Conservation (phyloP, 1,140 invertebrate species). For the Bombus sibiricus region DNA sequence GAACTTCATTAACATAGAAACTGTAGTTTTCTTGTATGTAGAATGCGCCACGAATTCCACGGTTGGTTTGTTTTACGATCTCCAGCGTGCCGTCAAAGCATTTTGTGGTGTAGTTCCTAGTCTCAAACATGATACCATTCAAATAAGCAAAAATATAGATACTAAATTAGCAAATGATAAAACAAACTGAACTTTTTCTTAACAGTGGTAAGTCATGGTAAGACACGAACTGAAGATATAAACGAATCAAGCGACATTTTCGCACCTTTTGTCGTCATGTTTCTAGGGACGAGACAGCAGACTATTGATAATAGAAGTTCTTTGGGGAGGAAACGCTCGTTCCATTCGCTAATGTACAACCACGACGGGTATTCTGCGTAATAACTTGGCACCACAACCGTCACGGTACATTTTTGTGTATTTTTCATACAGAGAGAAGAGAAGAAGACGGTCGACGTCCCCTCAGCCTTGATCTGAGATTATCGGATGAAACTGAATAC, state of each 20-base stretch:
- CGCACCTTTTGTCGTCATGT: background rate
- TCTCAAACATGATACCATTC: background rate
- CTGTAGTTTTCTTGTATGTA: background rate
- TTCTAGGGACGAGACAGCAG: background rate
- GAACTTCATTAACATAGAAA: conserved; percentile 24
- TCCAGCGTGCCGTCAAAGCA: background rate
- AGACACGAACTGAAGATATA: background rate
- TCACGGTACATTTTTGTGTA: conserved; percentile 2
- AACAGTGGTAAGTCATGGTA: background rate
- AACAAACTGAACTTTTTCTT: background rate
- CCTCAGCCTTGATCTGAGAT: conserved; percentile 10
- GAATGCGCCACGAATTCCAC: background rate
- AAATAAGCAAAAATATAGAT: background rate
- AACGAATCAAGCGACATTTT: background rate
- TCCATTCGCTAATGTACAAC: conserved; percentile 30
- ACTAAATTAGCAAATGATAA: too few species aligned
- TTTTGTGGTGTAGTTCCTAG: background rate
- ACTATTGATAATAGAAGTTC: conserved; percentile 2
- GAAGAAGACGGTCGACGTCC: background rate
- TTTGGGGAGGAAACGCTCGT: background rate
- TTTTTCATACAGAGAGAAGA: background rate
- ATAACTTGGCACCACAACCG: conserved; percentile 17
- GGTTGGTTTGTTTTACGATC: background rate
- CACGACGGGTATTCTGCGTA: background rate
- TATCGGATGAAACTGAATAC: conserved; percentile 30